Evolutionary conservation across 2,888 invertebrate genomes (phyloP), one percentile per base, ranked within the genome.

Genomic region (Netelia inedita): DNA sequence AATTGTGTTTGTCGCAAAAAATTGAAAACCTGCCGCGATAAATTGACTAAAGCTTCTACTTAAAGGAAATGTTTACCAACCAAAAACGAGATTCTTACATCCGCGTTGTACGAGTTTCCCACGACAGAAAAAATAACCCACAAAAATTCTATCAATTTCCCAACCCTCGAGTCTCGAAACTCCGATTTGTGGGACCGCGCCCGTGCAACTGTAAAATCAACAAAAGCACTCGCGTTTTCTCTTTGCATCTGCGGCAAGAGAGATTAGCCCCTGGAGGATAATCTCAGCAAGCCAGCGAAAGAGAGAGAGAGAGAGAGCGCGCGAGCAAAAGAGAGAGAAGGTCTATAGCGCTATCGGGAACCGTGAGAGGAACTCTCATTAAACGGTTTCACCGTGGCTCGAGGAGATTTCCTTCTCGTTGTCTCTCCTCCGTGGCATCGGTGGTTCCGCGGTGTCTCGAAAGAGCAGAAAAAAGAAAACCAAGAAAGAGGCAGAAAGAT

Each of bases 281-380:
- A 19, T 57, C 57, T 57, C 8, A 19, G 16, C 10, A 14, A 8
- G 69, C n/a, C 9, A 53, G 23, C 2, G n/a, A 16, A 9, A 59
- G 23, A 73, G 16, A 16, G 46, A 68, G 23, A 14, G 14, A 50
- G 21, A 11, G 28, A 28, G 28, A 69, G 61, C 50, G 59, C 69
- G 76, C 59, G 16, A 16, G 35, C 35, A 28, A 16, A 11, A 14
- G 68, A 10, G n/a, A 53, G 23, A n/a, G 14, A 16, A 78, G 69
- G 53, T 69, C 78, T 66, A 68, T 41, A 19, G 21, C 50, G 35
- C 16, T 53, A 65, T 75, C 80, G 57, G 63, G 73, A 53, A 53
- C 43, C 75, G 14, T 61, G 43, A 28, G 11, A 28, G 19, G 19
- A 23, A 43, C 41, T 79, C 84, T 84, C 79, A 74, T 85, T 82